Conservation (phyloP, 2,888 invertebrate species). For the Pegoplata infirma region DNA sequence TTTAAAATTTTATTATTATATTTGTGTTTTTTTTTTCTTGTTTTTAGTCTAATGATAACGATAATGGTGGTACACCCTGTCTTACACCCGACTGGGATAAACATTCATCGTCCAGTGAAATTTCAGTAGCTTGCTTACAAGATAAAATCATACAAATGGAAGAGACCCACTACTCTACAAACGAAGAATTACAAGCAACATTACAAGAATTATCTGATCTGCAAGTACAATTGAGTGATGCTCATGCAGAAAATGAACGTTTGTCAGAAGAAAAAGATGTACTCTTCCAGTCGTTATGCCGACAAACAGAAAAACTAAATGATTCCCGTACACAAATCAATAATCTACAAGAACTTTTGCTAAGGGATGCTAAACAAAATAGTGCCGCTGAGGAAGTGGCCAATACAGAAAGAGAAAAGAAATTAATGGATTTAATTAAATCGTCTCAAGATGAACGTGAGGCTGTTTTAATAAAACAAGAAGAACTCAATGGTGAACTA, state of each 20-base stretch:
- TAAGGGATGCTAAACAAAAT: conserved; percentile 84
- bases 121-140: conserved; percentile 94
- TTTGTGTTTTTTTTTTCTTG: too few relatives aligned
- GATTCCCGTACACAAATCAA: conserved; percentile 90
- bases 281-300: conserved; percentile 91
- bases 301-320: conserved; percentile 94
- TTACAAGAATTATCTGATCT: conserved; percentile 94
- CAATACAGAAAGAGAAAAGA: conserved; percentile 87
- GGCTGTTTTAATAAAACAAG: conserved; percentile 85
- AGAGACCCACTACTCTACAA: conserved; percentile 84
- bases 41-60: conserved; percentile 49
- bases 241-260: conserved; percentile 92
- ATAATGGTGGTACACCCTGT: conserved; percentile 82
- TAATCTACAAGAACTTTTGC: conserved; percentile 87
- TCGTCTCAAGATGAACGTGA: conserved; percentile 90
- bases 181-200: conserved; percentile 95
- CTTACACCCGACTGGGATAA: conserved; percentile 94
- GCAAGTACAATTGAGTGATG: conserved; percentile 90
- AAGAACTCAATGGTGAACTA: conserved; percentile 86
- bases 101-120: conserved; percentile 93
- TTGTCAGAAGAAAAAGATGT: conserved; percentile 93
- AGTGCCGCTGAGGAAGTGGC: conserved; percentile 80
- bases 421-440: conserved; percentile 90
- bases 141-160: conserved; percentile 87
- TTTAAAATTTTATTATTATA: neutral